Conservation (phyloP, 2,113 vertebrate species). For the Noctilio leporinus region DNA sequence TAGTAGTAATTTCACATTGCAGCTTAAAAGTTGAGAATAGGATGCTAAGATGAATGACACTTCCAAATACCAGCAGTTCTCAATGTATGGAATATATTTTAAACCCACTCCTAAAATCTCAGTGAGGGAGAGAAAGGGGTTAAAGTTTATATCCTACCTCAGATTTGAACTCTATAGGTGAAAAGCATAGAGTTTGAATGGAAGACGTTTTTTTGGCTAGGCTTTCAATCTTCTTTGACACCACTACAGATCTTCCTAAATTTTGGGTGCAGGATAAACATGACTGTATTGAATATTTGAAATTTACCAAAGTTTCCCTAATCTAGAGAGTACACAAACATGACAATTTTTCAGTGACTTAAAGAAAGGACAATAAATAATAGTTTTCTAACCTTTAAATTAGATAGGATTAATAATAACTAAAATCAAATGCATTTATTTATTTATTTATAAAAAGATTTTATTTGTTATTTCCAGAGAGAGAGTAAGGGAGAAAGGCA, state of each 20-base stretch:
- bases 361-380: neutral
- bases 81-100: neutral
- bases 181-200: neutral
- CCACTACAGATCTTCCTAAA: neutral
- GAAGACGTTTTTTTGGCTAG: neutral
- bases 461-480: too few relatives aligned
- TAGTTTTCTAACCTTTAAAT: neutral
- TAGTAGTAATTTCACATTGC: neutral
- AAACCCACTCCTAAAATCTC: fast-evolving
- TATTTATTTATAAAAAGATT: too few relatives aligned
- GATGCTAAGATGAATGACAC: neutral
- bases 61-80: neutral
- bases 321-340: neutral
- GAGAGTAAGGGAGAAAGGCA: too few relatives aligned
- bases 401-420: neutral
- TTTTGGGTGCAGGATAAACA: neutral
- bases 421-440: neutral
- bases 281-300: neutral
- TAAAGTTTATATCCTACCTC: neutral
- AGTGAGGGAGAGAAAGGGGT: too few relatives aligned
- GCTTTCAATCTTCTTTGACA: neutral
- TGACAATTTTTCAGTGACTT: neutral
- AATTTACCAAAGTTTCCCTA: neutral
- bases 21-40: neutral
- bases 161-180: neutral